A percentile compares a stretch with the other conserved stretches of the same genome.
Evolutionary conservation across 2,113 vertebrate species (phyloP).

Genomic region (Lycocorax pyrrhopterus): DNA sequence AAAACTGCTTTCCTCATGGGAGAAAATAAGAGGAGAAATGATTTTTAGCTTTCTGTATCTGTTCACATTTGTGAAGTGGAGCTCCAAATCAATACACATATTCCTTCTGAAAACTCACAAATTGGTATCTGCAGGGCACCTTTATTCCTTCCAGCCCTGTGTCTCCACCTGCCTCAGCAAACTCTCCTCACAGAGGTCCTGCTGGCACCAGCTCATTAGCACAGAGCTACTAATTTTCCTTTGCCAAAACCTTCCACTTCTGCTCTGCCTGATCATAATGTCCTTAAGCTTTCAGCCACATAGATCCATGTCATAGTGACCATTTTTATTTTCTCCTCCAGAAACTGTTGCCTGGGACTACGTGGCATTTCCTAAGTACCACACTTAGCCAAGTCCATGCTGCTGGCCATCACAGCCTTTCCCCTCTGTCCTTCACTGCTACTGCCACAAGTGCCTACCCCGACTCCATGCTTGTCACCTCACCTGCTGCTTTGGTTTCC

Average conservation of each 20-base stretch:
- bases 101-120: conserved; percentile 48
- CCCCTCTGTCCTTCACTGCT: not conserved
- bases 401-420: not conserved
- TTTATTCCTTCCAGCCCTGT: not conserved
- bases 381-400: accelerated
- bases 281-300: not conserved
- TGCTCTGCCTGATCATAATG: not conserved
- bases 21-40: not conserved
- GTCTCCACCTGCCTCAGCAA: not conserved
- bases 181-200: not conserved
- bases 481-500: not conserved
- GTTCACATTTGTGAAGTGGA: conserved; percentile 40
- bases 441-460: not conserved
- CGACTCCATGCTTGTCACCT: not conserved
- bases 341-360: not conserved
- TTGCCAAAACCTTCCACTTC: not conserved
- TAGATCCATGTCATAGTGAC: not conserved
- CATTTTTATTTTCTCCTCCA: not conserved
- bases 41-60: conserved; percentile 44
- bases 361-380: not conserved
- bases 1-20: not conserved
- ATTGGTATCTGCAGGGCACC: conserved; percentile 60
- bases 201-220: conserved; percentile 7
- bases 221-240: not conserved
- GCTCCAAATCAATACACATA: conserved; percentile 52